Percentiles rank a stretch among this genome's conserved stretches.
These are phyloP conservation scores for Sporophila hypoxantha DNA, from an alignment of 2,113 vertebrate species.

Conservation along the genomic window DNA sequence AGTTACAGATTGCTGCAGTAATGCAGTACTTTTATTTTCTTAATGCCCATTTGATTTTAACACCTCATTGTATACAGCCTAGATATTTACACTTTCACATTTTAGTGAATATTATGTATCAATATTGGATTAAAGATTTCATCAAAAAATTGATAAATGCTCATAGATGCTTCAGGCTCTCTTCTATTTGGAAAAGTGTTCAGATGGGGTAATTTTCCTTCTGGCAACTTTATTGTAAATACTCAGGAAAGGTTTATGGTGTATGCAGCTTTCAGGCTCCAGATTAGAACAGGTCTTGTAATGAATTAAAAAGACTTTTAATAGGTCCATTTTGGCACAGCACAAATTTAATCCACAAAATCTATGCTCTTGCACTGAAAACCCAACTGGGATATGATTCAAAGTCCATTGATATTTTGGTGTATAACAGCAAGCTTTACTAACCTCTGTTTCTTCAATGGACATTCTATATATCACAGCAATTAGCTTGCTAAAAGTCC, in stretches of 20 bases:
- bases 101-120: accelerated
- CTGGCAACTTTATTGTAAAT: neutral
- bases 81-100: neutral
- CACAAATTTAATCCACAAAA: neutral
- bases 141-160: neutral
- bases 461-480: neutral
- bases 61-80: neutral
- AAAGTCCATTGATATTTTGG: neutral
- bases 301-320: neutral
- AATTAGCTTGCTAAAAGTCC: neutral
- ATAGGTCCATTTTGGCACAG: neutral
- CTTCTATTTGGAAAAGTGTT: neutral
- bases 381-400: neutral
- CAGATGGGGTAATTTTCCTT: neutral
- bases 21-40: neutral
- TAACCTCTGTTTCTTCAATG: neutral
- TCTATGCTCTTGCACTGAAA: neutral
- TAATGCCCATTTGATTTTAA: neutral
- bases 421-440: neutral
- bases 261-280: neutral
- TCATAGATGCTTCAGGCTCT: neutral
- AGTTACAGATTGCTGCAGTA: neutral
- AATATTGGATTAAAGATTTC: neutral
- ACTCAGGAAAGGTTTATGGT: neutral
- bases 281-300: neutral